Evolutionary conservation across 2,113 vertebrate genomes (phyloP).

Genomic region (Atractosteus spatula): DNA sequence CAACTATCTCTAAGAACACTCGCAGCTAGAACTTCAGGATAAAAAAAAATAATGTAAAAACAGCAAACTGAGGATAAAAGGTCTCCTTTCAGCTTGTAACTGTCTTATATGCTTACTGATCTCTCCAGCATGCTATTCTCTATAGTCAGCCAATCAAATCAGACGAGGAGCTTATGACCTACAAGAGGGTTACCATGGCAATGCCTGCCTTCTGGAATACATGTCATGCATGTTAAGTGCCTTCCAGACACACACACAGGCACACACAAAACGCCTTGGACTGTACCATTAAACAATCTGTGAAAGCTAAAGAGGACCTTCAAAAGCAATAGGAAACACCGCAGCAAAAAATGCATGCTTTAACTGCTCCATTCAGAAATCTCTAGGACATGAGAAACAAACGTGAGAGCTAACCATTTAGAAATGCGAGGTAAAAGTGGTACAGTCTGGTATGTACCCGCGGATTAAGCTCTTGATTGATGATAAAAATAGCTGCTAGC

Average conservation of each 20-base stretch:
- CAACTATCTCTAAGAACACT: too few species aligned
- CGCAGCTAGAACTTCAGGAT: too few species aligned
- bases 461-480: slow-evolving; percentile 21
- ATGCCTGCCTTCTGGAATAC: slow-evolving; percentile 84
- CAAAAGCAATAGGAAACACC: too few species aligned
- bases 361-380: background rate
- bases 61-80: slow-evolving; percentile 19
- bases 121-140: slow-evolving; percentile 70
- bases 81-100: slow-evolving; percentile 5
- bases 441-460: slow-evolving; percentile 21
- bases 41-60: background rate
- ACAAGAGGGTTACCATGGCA: slow-evolving; percentile 83
- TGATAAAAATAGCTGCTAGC: slow-evolving; percentile 25
- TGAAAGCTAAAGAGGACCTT: background rate
- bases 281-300: slow-evolving; percentile 16
- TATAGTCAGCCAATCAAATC: slow-evolving; percentile 83
- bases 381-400: background rate
- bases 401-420: background rate
- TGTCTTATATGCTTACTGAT: slow-evolving; percentile 29
- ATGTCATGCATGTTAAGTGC: slow-evolving; percentile 89
- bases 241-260: slow-evolving; percentile 43
- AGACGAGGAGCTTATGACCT: slow-evolving; percentile 78
- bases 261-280: background rate
- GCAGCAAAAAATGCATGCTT: too few species aligned
- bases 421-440: slow-evolving; percentile 13